phyloP scores from a whole-genome alignment of 2,797 vertebrate genomes.

The Malacoraja senta region DNA sequence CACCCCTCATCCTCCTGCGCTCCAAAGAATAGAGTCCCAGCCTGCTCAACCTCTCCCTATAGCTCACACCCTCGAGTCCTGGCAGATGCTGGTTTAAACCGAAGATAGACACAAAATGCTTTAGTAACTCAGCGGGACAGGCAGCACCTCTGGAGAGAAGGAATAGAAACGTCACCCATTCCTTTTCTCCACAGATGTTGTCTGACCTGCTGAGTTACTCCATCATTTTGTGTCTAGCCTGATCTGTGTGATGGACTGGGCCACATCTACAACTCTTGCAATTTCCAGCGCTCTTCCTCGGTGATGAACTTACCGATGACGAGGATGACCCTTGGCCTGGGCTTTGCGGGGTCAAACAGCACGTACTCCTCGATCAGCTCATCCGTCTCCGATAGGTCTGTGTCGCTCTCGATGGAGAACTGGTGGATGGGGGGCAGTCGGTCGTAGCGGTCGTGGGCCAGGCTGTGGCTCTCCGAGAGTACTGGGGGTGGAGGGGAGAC shows the following conservation, averaged over 20 bases:
- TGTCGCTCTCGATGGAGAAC: conserved; percentile 36
- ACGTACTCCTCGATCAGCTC: conserved; percentile 24
- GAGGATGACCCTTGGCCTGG: conserved; percentile 16
- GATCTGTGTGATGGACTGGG: background rate
- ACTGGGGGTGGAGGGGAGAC: background rate
- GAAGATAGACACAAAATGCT: too few relatives aligned
- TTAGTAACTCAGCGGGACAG: too few relatives aligned
- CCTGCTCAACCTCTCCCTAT: too few relatives aligned
- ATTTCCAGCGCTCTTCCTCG: background rate
- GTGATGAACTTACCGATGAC: background rate
- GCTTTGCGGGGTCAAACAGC: conserved; percentile 8
- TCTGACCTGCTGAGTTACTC: too few relatives aligned
- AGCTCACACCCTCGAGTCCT: too few relatives aligned
- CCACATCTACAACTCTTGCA: too few relatives aligned
- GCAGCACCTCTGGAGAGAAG: too few relatives aligned
- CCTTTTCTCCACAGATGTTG: too few relatives aligned
- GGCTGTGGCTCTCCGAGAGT: background rate
- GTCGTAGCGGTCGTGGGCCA: background rate
- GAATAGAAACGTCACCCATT: too few relatives aligned
- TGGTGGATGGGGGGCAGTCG: conserved; percentile 22
- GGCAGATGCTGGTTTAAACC: too few relatives aligned
- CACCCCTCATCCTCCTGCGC: too few relatives aligned
- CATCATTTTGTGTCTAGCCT: background rate
- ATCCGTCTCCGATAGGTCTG: conserved; percentile 4
- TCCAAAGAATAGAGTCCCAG: too few relatives aligned